Base-by-base conservation (phyloP, 92 coral and sea anemone species). In the Virgularia gustaviana region DNA sequence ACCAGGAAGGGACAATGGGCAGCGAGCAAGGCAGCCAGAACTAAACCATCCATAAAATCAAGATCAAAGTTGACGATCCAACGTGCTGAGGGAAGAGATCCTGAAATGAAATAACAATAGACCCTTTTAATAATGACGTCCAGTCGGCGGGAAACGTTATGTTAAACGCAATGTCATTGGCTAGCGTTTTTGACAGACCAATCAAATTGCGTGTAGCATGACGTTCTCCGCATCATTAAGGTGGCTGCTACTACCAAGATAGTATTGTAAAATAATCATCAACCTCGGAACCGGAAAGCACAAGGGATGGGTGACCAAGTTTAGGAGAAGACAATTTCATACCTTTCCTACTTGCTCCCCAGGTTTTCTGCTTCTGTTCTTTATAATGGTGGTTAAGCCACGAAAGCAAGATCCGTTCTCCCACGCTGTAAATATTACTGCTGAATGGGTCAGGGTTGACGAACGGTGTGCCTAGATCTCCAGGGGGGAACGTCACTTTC, bases 11-110 rank as follows among this genome's bases (percentile, higher is more conserved):
- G 98, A 49, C 84, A 96, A 61, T 89, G 90, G 1, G 98, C 91
- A 25, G 90, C 82, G 39, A 92, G 78, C 22, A 92, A 81, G 1
- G 98, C 85, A 9, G 98, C 98, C 38, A 92, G 79, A 19, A 92
- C 98, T 60, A 92, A 81, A 47, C 98, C 98, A 80, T 92, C 98
- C 88, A 87, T 85, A 56, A 92, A 92, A 72, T 92, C 98, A 52
- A 84, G 86, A 45, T 92, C 96, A 70, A 92, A 92, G 78, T 92
- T 92, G 18, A 92, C 98, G 34, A 92, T 89, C 98, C 98, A 92
- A 11, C 98, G 86, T 51, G 94, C 83, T 0, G 96, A 89, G 15
- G 98, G 98, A 9, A 82, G 78, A 49, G 88, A 71, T 23, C 88
- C 96, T 89, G 34, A 18, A 36, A 29, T 49, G 54, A 20, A 10